phyloP scores from a whole-genome alignment of 2,888 invertebrate genomes.

The Drosophila yooni region DNA sequence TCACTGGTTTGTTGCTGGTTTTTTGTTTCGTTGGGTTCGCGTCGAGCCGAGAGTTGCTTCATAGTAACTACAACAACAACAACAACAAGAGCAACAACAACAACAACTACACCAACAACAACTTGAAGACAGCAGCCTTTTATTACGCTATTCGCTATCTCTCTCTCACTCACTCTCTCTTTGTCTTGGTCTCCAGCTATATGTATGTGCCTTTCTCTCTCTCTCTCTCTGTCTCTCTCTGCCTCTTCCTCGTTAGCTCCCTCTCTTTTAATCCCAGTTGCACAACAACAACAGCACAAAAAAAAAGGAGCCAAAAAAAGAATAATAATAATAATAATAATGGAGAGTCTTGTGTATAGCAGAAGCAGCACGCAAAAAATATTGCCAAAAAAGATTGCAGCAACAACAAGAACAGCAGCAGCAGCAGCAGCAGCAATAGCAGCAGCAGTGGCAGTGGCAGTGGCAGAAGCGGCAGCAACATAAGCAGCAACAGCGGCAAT shows the following conservation, averaged over 20 bases:
- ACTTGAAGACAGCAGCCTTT: conserved; percentile 33
- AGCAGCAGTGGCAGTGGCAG: not conserved
- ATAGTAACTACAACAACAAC: conserved; percentile 39
- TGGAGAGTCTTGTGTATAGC: conserved; percentile 72
- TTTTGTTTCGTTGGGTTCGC: conserved; percentile 52
- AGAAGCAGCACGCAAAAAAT: conserved; percentile 55
- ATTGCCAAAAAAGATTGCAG: conserved; percentile 54
- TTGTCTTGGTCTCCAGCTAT: not conserved
- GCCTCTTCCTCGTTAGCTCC: conserved; percentile 4
- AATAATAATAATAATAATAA: conserved; percentile 73
- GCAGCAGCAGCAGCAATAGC: not conserved
- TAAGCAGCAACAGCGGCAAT: conserved; percentile 33
- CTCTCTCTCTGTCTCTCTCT: conserved; percentile 2
- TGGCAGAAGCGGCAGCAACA: conserved; percentile 1
- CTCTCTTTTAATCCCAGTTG: conserved; percentile 57
- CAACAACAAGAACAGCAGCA: conserved; percentile 3
- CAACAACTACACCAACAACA: conserved; percentile 28
- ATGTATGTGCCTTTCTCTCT: not conserved
- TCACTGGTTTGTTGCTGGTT: conserved; percentile 44
- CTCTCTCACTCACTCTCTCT: conserved; percentile 1
- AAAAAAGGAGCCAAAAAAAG: conserved; percentile 31
- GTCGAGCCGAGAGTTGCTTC: conserved; percentile 51
- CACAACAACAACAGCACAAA: conserved; percentile 32
- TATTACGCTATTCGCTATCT: conserved; percentile 34
- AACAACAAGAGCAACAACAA: conserved; percentile 33